phyloP scores from a whole-genome alignment of 2,113 vertebrate genomes.

The Phaethornis superciliosus region DNA sequence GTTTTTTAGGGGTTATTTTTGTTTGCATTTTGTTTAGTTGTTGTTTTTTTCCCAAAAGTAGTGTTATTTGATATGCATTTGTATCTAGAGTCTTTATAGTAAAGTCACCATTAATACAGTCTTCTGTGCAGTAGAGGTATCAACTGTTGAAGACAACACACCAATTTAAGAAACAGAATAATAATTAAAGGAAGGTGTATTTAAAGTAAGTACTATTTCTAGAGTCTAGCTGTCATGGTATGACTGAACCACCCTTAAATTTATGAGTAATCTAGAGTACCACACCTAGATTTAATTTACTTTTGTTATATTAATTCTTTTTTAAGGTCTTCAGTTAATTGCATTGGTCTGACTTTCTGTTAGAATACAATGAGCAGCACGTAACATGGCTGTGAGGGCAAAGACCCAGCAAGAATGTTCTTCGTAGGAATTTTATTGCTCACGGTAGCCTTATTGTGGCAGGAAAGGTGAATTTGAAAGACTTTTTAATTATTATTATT shows the following conservation, averaged over 20 bases:
- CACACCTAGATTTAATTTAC: not conserved
- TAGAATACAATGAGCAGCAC: not conserved
- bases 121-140: not conserved
- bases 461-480: not conserved
- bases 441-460: not conserved
- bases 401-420: not conserved
- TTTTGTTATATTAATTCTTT: not conserved
- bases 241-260: not conserved
- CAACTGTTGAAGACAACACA: not conserved
- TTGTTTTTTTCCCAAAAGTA: not conserved
- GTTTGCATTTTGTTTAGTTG: not conserved
- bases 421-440: not conserved
- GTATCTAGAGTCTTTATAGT: not conserved
- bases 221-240: not conserved
- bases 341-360: rapidly evolving
- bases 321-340: not conserved
- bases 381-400: not conserved
- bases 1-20: not conserved
- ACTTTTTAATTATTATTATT: too few species aligned
- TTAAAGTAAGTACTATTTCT: not conserved
- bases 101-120: not conserved
- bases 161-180: not conserved
- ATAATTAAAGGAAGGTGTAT: not conserved
- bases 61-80: not conserved
- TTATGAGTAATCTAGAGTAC: not conserved